Evolutionary conservation across 2,113 vertebrate genomes (phyloP), one percentile per base, ranked within the genome.

Genomic region (Lonchura striata): DNA sequence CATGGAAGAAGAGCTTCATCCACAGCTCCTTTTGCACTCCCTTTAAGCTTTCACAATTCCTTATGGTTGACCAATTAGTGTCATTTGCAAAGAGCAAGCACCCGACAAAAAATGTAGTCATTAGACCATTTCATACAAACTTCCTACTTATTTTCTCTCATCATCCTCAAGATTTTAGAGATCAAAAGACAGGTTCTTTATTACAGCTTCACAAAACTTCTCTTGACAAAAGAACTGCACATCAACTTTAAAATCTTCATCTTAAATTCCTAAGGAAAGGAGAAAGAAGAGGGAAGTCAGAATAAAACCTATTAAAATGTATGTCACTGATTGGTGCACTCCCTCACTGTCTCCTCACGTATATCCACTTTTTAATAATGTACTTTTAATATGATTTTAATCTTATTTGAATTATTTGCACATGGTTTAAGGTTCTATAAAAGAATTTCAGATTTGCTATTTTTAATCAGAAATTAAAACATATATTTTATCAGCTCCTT

Each of bases 381-480:
- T 50, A 88, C 18, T 85, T 75, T 47, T 47, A 94, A 81, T 77
- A 82, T 22, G n/a, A 90, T 72, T 92, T 81, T 47, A 92, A 86
- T 81, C 52, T 91, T 86, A 66, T 61, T 88, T 90, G 64, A 90
- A 86, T 90, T 88, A 77, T 92, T 92, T 88, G 64, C 65, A 82
- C 1, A 0, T 60, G 70, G 25, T 84, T 94, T 93, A 95, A 86
- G 50, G 41, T 57, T 78, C 65, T 84, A 7, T 54, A 86, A 42
- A 90, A 84, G 39, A 92, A 77, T 63, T 22, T 71, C 41, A 89
- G 61, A 33, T 78, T 87, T 84, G 31, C 24, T 78, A 53, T 80
- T 90, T 56, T 91, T 91, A 93, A 97, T 95, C 92, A 92, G 44
- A 95, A 88, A 39, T 74, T 90, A 83, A 95, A 94, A 60, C 72